A percentile compares a stretch with the other conserved stretches of the same genome.
phyloP scores from a whole-genome alignment of 2,888 invertebrate species.

The Acronicta alni region DNA sequence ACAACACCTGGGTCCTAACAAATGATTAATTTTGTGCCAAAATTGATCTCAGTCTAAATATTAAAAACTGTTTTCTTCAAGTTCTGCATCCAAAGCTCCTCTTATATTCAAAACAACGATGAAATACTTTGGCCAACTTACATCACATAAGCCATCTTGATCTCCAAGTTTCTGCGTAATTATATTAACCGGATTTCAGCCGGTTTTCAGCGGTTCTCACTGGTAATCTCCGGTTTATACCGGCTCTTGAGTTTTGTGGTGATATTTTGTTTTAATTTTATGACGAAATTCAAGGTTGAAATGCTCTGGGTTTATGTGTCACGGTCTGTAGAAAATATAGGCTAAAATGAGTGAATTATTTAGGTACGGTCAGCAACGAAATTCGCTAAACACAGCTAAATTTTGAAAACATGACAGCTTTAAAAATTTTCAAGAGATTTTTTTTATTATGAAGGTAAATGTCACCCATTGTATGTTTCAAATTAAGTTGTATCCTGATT shows the following conservation, averaged over 20 bases:
- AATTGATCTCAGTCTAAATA: too few species aligned
- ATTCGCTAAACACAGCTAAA: too few species aligned
- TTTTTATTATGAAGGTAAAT: too few species aligned
- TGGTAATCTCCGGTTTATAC: conserved; percentile 58
- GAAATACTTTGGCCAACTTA: conserved; percentile 45
- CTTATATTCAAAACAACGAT: conserved; percentile 39
- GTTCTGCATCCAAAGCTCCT: conserved; percentile 7
- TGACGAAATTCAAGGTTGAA: conserved; percentile 20
- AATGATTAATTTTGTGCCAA: too few species aligned
- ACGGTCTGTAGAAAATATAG: conserved; percentile 6
- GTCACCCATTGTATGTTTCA: too few species aligned
- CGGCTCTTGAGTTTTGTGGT: conserved; percentile 48
- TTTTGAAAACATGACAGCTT: too few species aligned
- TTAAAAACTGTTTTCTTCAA: background rate
- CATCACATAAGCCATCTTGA: conserved; percentile 51
- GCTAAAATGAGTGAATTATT: conserved; percentile 1
- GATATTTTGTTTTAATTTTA: conserved; percentile 57
- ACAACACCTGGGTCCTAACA: too few species aligned
- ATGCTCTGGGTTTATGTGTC: conserved; percentile 7
- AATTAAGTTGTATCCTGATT: too few species aligned
- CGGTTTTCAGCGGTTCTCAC: conserved; percentile 53
- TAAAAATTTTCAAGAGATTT: too few species aligned
- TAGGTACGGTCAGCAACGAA: too few species aligned
- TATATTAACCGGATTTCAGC: conserved; percentile 57
- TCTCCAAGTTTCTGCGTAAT: conserved; percentile 57